Conservation (phyloP, 2,797 vertebrate genomes). For the Setipinna tenuifilis region DNA sequence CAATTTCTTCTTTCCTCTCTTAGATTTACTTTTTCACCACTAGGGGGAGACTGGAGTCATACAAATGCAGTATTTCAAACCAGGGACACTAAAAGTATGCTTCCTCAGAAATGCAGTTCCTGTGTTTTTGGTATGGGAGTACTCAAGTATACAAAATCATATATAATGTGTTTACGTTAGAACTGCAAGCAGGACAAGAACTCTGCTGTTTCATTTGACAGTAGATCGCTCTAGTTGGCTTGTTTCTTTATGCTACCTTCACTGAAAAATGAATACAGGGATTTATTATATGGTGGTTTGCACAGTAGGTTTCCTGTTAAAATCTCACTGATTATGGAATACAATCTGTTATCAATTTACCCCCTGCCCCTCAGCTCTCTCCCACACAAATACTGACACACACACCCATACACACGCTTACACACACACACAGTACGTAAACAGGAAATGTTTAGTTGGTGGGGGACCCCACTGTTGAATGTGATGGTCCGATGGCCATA, state of each 20-base stretch:
- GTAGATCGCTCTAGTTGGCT: neutral
- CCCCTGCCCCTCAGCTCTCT: neutral
- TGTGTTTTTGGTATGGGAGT: neutral
- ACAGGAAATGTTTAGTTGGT: slow-evolving; percentile 62
- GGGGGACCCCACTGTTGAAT: slow-evolving; percentile 60
- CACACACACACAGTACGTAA: slow-evolving; percentile 32
- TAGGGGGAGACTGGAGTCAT: neutral
- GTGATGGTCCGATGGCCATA: slow-evolving; percentile 76
- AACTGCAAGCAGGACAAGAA: neutral
- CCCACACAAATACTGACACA: slow-evolving; percentile 19
- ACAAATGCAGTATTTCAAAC: neutral
- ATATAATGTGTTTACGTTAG: neutral
- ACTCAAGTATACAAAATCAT: neutral
- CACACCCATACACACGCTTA: slow-evolving; percentile 12
- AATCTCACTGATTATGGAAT: neutral
- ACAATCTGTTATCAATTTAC: slow-evolving; percentile 70
- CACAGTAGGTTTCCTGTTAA: neutral
- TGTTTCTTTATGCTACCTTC: neutral
- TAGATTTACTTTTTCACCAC: neutral
- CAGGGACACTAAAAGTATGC: neutral
- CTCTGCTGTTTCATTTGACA: neutral
- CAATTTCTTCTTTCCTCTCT: neutral
- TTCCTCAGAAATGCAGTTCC: neutral
- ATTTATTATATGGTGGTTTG: neutral
- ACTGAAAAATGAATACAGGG: neutral